Base-by-base conservation (phyloP, 37 sponge, comb jelly and placozoan species). In the Diacarnus erythraeanus region DNA sequence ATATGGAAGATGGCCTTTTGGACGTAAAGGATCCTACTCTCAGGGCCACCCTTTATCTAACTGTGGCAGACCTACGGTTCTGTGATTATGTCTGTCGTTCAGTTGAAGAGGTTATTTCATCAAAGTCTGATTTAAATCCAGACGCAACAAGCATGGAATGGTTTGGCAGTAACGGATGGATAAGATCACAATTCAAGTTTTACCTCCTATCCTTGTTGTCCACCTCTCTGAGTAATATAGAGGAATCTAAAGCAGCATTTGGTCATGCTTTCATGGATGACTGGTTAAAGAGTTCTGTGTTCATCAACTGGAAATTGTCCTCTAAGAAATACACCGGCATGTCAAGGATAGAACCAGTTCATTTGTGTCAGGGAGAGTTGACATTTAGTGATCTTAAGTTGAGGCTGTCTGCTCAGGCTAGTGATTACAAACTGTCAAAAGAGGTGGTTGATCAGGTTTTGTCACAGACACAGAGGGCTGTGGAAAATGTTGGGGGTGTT, bases 121-220 rank as follows among this genome's bases (percentile, higher is more conserved):
- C 51, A 42, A 25, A 35, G 66, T 27, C 34, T 15, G 23, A 15
- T 30, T 2, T 35, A 35, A n/a, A 10, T 0, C 38, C 21, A 29
- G 29, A 34, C 21, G 44, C 5, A 31, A 23, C 59, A 30, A 31
- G 23, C 8, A 27, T 30, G 1, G 34, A 60, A 21, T 94, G 92
- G 92, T 34, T 67, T 20, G 94, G 94, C 15, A 90, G 94, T 41
- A 75, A 87, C 29, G 94, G 87, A 23, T 94, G 92, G 87, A 57
- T 94, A 10, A 51, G 80, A 26, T 29, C 66, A 3, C 92, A 94
- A 58, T 90, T 87, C 63, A 90, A 69, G 44, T 35, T 64, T 3
- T 94, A 94, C 44, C 74, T 87, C 42, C 25, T 77, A 0, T 76
- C 88, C 33, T 65, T 94, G 15, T 40, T 88, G 38, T 69, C 70